phyloP scores from a whole-genome alignment of 2,888 invertebrate genomes.

The Cremastinae sp. region DNA sequence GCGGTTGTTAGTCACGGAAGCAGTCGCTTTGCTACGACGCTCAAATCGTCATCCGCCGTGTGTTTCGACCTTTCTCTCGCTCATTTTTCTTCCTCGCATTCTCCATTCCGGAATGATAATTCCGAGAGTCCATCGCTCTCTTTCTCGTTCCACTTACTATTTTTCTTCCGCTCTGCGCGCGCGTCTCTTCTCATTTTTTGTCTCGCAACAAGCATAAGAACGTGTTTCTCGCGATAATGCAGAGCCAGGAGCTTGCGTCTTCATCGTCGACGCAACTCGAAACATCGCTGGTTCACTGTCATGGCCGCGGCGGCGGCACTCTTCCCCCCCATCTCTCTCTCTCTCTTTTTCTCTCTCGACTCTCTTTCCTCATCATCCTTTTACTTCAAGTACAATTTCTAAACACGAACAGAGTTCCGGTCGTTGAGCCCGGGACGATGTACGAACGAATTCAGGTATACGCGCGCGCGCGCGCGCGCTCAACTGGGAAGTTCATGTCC shows the following conservation, averaged over 20 bases:
- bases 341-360: constrained; percentile 36
- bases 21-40: constrained; percentile 31
- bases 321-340: too few species aligned
- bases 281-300: constrained; percentile 72
- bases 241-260: constrained; percentile 39
- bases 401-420: constrained; percentile 69
- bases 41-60: constrained; percentile 42
- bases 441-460: constrained; percentile 32
- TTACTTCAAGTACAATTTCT: constrained; percentile 39
- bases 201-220: constrained; percentile 48
- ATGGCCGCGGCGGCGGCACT: constrained; percentile 68
- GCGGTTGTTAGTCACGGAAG: constrained; percentile 68
- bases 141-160: constrained; percentile 25
- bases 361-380: constrained; percentile 22
- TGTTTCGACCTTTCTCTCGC: constrained; percentile 45
- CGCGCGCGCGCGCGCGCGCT: background rate
- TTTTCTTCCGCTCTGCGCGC: constrained; percentile 51
- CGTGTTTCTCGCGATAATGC: constrained; percentile 32
- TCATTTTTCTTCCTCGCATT: constrained; percentile 25
- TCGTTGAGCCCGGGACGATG: constrained; percentile 67
- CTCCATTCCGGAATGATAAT: background rate
- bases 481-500: constrained; percentile 32
- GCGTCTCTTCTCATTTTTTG: constrained; percentile 42
- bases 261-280: constrained; percentile 48
- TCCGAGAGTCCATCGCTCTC: constrained; percentile 7